These are phyloP conservation scores for Bombus superbus DNA, from an alignment of 1,140 invertebrate genomes.

Conservation along the genomic window DNA sequence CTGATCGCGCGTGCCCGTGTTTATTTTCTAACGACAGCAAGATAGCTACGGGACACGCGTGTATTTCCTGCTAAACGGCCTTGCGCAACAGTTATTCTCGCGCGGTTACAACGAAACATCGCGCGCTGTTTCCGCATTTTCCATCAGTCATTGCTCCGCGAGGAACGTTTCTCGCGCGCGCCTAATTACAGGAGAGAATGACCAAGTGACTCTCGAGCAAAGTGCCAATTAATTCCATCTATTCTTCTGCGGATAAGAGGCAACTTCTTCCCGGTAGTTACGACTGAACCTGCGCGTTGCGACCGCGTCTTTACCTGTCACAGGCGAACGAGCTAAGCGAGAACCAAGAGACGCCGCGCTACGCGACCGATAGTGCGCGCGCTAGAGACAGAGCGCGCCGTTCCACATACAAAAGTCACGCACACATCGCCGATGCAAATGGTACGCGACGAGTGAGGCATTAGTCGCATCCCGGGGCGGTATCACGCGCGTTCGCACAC, in stretches of 20 bases:
- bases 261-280: neutral
- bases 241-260: neutral
- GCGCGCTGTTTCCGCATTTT: conserved; percentile 1
- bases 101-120: neutral
- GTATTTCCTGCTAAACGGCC: too few relatives aligned
- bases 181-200: conserved; percentile 28
- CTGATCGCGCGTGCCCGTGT: neutral
- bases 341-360: neutral
- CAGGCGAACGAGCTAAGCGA: neutral
- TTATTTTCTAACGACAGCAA: neutral
- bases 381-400: neutral
- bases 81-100: conserved; percentile 5
- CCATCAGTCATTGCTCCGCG: neutral
- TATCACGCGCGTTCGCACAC: neutral
- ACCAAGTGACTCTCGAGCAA: conserved; percentile 10
- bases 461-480: too few relatives aligned
- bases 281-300: neutral
- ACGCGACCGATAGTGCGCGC: too few relatives aligned
- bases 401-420: neutral
- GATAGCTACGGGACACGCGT: neutral
- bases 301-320: neutral
- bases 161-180: neutral
- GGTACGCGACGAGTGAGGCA: too few relatives aligned
- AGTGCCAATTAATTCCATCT: conserved; percentile 24
- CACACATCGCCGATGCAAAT: neutral